Percentiles rank a stretch among this genome's conserved stretches.
Conservation (phyloP, 2,113 vertebrate genomes). For the Lepus europaeus region DNA sequence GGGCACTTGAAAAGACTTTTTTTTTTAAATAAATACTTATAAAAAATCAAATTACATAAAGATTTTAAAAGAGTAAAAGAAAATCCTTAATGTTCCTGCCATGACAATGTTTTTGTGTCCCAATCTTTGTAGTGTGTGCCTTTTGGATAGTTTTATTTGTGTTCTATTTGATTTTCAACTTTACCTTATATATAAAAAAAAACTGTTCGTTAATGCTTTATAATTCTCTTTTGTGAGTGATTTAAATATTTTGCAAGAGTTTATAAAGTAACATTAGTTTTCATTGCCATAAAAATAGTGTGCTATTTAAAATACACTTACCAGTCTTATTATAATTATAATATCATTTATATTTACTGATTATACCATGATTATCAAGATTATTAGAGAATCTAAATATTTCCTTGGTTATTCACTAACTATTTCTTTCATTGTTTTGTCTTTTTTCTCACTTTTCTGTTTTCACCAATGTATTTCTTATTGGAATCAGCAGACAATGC, state of each 20-base stretch:
- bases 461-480: constrained; percentile 28
- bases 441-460: constrained; percentile 13
- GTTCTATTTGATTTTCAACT: constrained; percentile 10
- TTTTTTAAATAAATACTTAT: background rate
- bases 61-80: background rate
- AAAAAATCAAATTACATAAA: background rate
- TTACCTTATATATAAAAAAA: background rate
- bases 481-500: constrained; percentile 38
- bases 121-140: background rate
- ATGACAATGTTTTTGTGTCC: background rate
- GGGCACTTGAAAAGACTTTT: background rate
- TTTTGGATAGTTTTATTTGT: constrained; percentile 3
- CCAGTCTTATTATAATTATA: background rate
- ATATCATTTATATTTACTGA: background rate
- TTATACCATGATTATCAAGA: background rate
- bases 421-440: constrained; percentile 5
- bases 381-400: background rate
- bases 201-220: background rate
- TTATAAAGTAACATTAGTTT: background rate
- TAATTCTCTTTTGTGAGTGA: background rate
- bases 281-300: background rate
- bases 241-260: background rate
- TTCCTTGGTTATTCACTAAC: constrained; percentile 40
- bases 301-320: background rate
- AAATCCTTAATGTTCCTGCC: background rate